Evolutionary conservation across 2,797 vertebrate species (phyloP).

Genomic region (Lithobates sylvaticus): DNA sequence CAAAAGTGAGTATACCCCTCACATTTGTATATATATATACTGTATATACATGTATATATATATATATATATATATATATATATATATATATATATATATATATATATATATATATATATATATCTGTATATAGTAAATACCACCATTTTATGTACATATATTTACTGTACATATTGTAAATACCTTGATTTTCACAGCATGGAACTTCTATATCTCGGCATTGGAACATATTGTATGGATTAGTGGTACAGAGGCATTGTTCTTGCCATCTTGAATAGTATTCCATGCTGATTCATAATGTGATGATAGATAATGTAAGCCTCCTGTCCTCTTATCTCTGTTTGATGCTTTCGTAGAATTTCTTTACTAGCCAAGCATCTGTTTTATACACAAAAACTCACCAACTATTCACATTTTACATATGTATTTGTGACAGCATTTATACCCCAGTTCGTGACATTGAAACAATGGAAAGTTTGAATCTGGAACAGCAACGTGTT

Average conservation of each 20-base stretch:
- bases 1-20: too few species aligned
- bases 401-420: constrained; percentile 35
- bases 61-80: background rate
- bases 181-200: background rate
- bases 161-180: background rate
- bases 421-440: background rate
- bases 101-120: background rate
- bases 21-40: too few species aligned
- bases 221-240: constrained; percentile 53
- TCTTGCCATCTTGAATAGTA: constrained; percentile 45
- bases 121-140: background rate
- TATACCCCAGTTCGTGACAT: background rate
- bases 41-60: too few species aligned
- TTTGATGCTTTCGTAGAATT: constrained; percentile 59
- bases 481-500: background rate
- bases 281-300: constrained; percentile 59
- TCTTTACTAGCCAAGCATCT: constrained; percentile 47
- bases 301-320: constrained; percentile 58
- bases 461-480: background rate
- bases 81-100: background rate
- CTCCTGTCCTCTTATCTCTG: constrained; percentile 57
- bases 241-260: constrained; percentile 44
- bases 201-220: background rate
- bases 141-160: background rate
- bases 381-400: constrained; percentile 36